Evolutionary conservation across 2,888 invertebrate genomes (phyloP), one percentile per base, ranked within the genome.

Genomic region (Pterostichus madidus): DNA sequence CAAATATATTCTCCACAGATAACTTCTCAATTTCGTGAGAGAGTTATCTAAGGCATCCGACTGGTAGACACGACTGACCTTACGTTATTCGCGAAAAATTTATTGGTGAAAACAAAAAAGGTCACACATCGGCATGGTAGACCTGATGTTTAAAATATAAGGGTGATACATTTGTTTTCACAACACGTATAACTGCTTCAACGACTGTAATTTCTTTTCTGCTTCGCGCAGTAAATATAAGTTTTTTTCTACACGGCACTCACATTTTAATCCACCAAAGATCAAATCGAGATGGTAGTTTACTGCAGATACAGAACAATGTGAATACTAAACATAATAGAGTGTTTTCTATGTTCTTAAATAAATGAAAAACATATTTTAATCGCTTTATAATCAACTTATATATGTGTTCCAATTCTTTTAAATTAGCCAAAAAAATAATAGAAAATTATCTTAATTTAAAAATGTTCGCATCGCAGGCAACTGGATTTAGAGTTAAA

Each of bases 71-170:
- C 39, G 39, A 5, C 10, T n/a, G 49, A 49, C 49, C 49, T 49
- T 49, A 49, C 49, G 49, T n/a, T 49, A 49, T 35, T 64, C 64
- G 11, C 8, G n/a, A 64, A 64, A 64, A 64, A 64, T 64, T 64
- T 64, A 64, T 64, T 32, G 64, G 64, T 5, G 35, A 64, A 64
- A 64, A 31, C 49, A 49, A 64, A 64, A 64, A 64, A 64, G 64
- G 64, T 64, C 64, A 35, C 35, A 35, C n/a, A 24, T 31, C 17
- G 64, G 35, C 49, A 49, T n/a, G 13, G 49, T 5, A n/a, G 13
- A 35, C n/a, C 64, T 64, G 64, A 64, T 64, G 64, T 35, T 64
- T 64, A 64, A 64, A 64, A 64, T 64, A 64, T 64, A 64, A 64
- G 64, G 32, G 64, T 8, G 32, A 64, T 64, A 64, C 64, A 64